Evolutionary conservation across 2,113 vertebrate species (phyloP).

Genomic region (Shinisaurus crocodilurus): DNA sequence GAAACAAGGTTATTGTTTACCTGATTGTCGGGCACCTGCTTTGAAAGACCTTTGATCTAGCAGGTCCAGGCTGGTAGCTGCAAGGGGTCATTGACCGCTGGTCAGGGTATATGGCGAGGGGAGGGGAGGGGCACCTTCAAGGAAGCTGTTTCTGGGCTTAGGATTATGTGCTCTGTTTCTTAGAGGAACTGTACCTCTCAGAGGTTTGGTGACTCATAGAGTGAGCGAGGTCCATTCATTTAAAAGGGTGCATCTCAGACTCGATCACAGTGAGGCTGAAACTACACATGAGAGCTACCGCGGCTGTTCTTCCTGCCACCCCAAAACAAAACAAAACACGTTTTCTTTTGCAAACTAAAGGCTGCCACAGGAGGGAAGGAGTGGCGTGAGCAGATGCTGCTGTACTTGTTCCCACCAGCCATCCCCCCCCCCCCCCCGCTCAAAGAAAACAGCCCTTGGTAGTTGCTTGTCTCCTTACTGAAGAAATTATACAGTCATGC

Average conservation of each 20-base stretch:
- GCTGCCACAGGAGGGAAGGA: not conserved
- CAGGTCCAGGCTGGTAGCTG: conserved; percentile 47
- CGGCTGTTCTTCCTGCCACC: not conserved
- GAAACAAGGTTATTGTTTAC: conserved; percentile 57
- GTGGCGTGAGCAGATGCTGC: too few relatives aligned
- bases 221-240: not conserved
- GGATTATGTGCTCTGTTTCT: not conserved
- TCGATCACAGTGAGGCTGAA: not conserved
- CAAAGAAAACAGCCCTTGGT: not conserved
- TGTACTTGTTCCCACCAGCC: not conserved
- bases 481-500: too few relatives aligned
- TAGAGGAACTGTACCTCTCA: not conserved
- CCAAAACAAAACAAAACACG: too few relatives aligned
- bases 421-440: not conserved
- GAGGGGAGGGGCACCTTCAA: not conserved
- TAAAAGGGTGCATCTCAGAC: not conserved
- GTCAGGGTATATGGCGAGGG: not conserved
- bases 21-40: conserved; percentile 41
- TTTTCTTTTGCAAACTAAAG: not conserved
- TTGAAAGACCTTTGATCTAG: conserved; percentile 52
- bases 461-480: not conserved
- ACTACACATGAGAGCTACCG: not conserved
- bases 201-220: not conserved
- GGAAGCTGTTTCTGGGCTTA: not conserved
- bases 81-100: conserved; percentile 50